A percentile compares a stretch with the other conserved stretches of the same genome.
These are phyloP conservation scores for Clarias macrocephalus DNA, from an alignment of 2,113 vertebrate species.

Conservation along the genomic window DNA sequence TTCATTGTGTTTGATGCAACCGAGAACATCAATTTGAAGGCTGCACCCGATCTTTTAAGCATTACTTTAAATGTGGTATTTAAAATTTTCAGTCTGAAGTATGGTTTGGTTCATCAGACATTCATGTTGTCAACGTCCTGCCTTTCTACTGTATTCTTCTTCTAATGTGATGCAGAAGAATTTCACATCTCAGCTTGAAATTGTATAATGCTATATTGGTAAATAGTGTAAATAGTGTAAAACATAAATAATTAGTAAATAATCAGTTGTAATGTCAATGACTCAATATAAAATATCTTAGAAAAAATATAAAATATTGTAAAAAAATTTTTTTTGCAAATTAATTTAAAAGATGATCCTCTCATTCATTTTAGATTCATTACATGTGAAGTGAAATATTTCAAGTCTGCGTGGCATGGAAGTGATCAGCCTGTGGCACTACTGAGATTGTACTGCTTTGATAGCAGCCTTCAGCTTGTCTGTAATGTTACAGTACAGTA, in stretches of 20 bases:
- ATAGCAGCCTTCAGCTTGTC: too few species aligned
- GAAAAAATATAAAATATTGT: too few species aligned
- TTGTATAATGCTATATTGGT: background rate
- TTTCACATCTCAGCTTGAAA: background rate
- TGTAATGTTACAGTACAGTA: too few species aligned
- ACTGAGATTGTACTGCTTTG: too few species aligned
- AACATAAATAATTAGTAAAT: background rate
- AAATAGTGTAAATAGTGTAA: background rate
- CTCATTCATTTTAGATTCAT: too few species aligned
- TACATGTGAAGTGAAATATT: too few species aligned
- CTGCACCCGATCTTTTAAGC: background rate
- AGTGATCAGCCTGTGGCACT: too few species aligned
- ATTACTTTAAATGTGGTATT: background rate
- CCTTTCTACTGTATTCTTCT: background rate
- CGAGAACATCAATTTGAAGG: background rate
- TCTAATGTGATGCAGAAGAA: background rate
- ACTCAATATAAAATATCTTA: background rate
- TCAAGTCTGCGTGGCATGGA: too few species aligned
- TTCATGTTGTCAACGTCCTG: background rate
- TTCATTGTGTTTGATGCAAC: slow-evolving; percentile 21
- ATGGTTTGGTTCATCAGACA: background rate
- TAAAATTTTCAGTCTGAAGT: background rate
- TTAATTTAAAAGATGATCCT: too few species aligned
- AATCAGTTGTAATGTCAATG: background rate
- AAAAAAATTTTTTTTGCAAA: too few species aligned